Evolutionary conservation across 2,888 invertebrate genomes (phyloP).

Genomic region (Disparrhopalites patrizii): DNA sequence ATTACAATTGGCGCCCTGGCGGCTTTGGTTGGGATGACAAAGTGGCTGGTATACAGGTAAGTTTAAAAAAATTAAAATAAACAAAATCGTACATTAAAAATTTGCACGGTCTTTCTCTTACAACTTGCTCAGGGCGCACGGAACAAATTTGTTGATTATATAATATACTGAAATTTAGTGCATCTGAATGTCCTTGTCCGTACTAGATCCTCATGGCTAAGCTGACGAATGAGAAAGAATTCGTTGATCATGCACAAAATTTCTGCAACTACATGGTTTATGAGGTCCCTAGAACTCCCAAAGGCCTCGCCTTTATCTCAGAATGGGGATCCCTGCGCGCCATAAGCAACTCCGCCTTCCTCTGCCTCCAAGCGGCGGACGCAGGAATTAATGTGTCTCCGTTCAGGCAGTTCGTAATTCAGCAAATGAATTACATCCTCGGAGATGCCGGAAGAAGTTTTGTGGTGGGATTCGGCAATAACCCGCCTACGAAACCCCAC

Average conservation of each 20-base stretch:
- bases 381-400: slow-evolving; percentile 50
- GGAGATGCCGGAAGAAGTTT: slow-evolving; percentile 57
- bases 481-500: slow-evolving; percentile 57
- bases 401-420: slow-evolving; percentile 56
- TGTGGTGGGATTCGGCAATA: slow-evolving; percentile 58
- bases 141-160: too few species aligned
- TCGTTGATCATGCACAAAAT: slow-evolving; percentile 52
- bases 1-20: slow-evolving; percentile 55
- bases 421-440: slow-evolving; percentile 59
- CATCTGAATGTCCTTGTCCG: too few species aligned
- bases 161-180: too few species aligned
- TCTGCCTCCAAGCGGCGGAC: slow-evolving; percentile 56
- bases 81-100: too few species aligned
- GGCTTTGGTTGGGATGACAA: slow-evolving; percentile 59
- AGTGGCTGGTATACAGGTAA: slow-evolving; percentile 57
- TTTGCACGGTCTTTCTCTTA: too few species aligned
- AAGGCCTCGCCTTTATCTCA: slow-evolving; percentile 57
- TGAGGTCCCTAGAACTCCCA: slow-evolving; percentile 55
- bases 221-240: slow-evolving; percentile 53
- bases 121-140: too few species aligned
- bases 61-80: slow-evolving; percentile 1
- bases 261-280: slow-evolving; percentile 57
- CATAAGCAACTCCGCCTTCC: slow-evolving; percentile 58
- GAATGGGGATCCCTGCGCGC: slow-evolving; percentile 58
- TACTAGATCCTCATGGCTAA: slow-evolving; percentile 55